Conservation (phyloP, 2,888 invertebrate genomes). For the Leptopilina myrica region DNA sequence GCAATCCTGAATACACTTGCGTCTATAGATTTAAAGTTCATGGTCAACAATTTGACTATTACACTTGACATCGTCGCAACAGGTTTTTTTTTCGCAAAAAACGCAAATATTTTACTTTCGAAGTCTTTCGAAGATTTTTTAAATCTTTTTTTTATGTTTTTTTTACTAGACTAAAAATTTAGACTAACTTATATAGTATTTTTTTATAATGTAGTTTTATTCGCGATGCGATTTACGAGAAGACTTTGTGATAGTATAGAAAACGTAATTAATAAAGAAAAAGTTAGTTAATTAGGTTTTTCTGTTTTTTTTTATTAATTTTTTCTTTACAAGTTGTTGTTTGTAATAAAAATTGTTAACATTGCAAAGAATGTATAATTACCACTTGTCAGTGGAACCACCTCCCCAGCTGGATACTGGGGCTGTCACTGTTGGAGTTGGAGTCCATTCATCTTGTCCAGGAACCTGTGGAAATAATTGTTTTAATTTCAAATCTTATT, state of each 20-base stretch:
- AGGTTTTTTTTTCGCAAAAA: not conserved
- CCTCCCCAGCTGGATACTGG: conserved; percentile 49
- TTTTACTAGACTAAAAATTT: not conserved
- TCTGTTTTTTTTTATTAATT: conserved; percentile 44
- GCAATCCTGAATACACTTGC: conserved; percentile 67
- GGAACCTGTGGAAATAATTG: conserved; percentile 52
- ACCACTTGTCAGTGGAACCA: conserved; percentile 50
- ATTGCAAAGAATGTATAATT: conserved; percentile 37
- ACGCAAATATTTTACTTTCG: not conserved
- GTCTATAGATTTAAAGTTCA: conserved; percentile 69
- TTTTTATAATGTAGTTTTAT: not conserved
- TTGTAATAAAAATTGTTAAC: conserved; percentile 21
- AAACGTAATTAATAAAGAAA: conserved; percentile 11
- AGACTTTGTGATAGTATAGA: not conserved
- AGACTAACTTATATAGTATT: conserved; percentile 3
- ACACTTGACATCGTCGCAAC: not conserved
- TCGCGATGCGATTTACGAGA: not conserved
- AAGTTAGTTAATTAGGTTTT: not conserved
- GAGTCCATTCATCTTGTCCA: conserved; percentile 53
- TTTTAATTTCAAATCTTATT: not conserved
- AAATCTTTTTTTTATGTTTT: not conserved
- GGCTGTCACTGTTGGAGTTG: not conserved
- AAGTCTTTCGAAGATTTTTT: not conserved
- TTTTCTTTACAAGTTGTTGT: conserved; percentile 36
- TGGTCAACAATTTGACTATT: conserved; percentile 58